These are phyloP conservation scores for Chrysopa pallens DNA, from an alignment of 1,140 invertebrate species.

Conservation along the genomic window DNA sequence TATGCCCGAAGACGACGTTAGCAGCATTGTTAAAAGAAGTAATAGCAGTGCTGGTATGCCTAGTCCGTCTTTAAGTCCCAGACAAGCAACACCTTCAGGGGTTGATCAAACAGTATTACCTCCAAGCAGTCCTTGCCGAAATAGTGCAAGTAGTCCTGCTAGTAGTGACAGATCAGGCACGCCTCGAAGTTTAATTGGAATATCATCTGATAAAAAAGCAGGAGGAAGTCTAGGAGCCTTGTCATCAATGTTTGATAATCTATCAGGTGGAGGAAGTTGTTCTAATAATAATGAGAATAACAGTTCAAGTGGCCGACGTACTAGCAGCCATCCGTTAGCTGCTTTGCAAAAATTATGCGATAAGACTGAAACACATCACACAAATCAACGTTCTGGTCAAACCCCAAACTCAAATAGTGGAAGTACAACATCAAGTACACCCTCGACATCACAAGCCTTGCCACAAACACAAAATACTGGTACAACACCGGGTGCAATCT, in stretches of 20 bases:
- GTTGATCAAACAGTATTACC: conserved; percentile 14
- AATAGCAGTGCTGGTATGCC: conserved; percentile 18
- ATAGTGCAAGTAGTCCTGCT: conserved; percentile 44
- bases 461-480: conserved; percentile 21
- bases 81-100: conserved; percentile 21
- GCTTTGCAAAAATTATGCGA: conserved; percentile 88
- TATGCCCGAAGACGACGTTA: conserved; percentile 6
- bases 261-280: conserved; percentile 34
- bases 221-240: conserved; percentile 57
- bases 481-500: conserved; percentile 57
- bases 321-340: conserved; percentile 71
- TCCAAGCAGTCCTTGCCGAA: conserved; percentile 34
- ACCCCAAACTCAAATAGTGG: conserved; percentile 20
- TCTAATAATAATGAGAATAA: conserved; percentile 25
- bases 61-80: conserved; percentile 35
- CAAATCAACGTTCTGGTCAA: conserved; percentile 5
- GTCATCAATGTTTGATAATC: conserved; percentile 77
- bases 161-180: conserved; percentile 55
- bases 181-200: conserved; percentile 41
- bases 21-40: not conserved
- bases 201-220: conserved; percentile 20
- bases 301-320: conserved; percentile 29
- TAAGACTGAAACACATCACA: conserved; percentile 64
- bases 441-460: conserved; percentile 7
- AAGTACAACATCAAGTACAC: conserved; percentile 20